Evolutionary conservation across 2,113 vertebrate species (phyloP).

Genomic region (Python bivittatus): DNA sequence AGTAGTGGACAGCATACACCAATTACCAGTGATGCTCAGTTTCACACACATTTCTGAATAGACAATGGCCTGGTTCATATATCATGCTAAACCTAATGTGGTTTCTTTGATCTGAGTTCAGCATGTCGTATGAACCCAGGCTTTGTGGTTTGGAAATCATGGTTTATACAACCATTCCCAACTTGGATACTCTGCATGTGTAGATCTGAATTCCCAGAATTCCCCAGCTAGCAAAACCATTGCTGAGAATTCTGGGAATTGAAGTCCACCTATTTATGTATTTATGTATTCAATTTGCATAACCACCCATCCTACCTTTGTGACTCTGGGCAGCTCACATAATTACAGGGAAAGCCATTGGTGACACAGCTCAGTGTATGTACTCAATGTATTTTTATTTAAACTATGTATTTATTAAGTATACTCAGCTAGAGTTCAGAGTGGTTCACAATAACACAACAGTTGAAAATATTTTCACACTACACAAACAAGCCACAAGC

Average conservation of each 20-base stretch:
- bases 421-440: not conserved
- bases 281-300: too few species aligned
- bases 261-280: not conserved
- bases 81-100: not conserved
- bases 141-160: not conserved
- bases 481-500: not conserved
- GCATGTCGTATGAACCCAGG: not conserved
- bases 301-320: too few species aligned
- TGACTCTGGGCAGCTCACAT: too few species aligned
- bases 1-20: not conserved
- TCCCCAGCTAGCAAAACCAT: not conserved
- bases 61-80: not conserved
- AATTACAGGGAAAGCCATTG: not conserved
- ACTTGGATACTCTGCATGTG: not conserved
- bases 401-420: not conserved
- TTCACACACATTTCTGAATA: not conserved
- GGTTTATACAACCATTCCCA: not conserved
- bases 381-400: not conserved
- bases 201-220: not conserved
- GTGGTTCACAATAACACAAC: not conserved
- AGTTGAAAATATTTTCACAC: not conserved
- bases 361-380: not conserved
- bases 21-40: not conserved
- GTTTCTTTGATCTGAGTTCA: not conserved
- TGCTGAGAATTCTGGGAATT: not conserved